Evolutionary conservation across 2,888 invertebrate species (phyloP), one percentile per base, ranked within the genome.

Genomic region (Andricus curvator): DNA sequence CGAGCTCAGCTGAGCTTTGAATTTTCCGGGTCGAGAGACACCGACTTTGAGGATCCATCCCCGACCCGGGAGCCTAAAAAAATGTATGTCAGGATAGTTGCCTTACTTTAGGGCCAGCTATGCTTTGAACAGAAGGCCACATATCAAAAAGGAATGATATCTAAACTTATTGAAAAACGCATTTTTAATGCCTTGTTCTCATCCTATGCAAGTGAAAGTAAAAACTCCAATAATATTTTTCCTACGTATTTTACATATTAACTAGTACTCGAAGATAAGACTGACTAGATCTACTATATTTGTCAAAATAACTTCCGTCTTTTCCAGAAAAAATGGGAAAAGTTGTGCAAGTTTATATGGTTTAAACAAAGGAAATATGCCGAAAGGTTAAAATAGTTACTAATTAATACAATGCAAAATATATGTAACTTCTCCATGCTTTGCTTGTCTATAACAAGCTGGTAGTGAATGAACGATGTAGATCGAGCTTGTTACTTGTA

Each of bases 1-100:
- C 33, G 88, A 90, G 77, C 86, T 91, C 68, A 91, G 91, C 88
- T 91, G 91, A 91, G 88, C 79, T 33, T 29, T n/a, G 41, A 67
- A 41, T 29, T 20, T 25, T 29, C 51, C 48, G 48, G 51, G 29
- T 51, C 20, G 51, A 51, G 20, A 51, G 51, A 51, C 44, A 51
- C 51, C 70, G 51, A 74, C 51, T 48, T 56, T 33, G 51, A 29
- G 48, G 41, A 25, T 56, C 48, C 20, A 17, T 56, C 29, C 48
- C 51, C 2, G 20, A 13, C 29, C 25, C 25, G 70, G 20, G 15
- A 22, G 22, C 15, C 25, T 15, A 17, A 15, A 22, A 62, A 15
- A 17, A 29, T 60, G 2, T 22, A 29, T 64, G 5, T 64, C 29
- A 64, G 25, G 15, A 25, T 15, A 17, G 64, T 29, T 25, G 17